A percentile compares a stretch with the other conserved stretches of the same genome.
Evolutionary conservation across 2,888 invertebrate genomes (phyloP).

Genomic region (Drosophila cyrtoloma): DNA sequence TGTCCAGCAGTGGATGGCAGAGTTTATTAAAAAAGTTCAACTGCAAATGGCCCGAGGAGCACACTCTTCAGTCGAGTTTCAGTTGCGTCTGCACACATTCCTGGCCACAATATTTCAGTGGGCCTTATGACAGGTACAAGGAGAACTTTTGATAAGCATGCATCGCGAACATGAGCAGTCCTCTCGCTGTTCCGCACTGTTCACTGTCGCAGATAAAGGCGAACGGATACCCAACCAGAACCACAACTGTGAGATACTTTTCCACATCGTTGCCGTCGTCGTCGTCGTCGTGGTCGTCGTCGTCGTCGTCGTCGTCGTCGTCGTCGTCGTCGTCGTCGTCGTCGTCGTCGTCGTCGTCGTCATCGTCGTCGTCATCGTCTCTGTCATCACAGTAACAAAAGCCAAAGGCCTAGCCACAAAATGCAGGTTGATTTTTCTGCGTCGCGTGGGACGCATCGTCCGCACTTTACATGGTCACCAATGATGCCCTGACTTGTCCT

Average conservation of each 20-base stretch:
- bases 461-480: conserved; percentile 70
- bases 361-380: conserved; percentile 9
- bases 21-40: conserved; percentile 53
- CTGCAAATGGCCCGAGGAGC: conserved; percentile 44
- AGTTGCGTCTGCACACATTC: conserved; percentile 38
- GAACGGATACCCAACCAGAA: conserved; percentile 1
- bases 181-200: conserved; percentile 15
- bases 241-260: conserved; percentile 63
- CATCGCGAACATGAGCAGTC: conserved; percentile 51
- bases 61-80: conserved; percentile 14
- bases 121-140: conserved; percentile 77
- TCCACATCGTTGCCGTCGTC: conserved; percentile 19
- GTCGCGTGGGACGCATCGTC: conserved; percentile 68
- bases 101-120: conserved; percentile 73
- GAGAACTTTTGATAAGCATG: conserved; percentile 71
- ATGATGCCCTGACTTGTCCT: conserved; percentile 14
- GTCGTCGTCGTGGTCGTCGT: background rate
- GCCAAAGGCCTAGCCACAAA: conserved; percentile 28
- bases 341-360: conserved; percentile 5
- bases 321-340: conserved; percentile 8
- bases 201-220: conserved; percentile 64
- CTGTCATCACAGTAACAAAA: conserved; percentile 54
- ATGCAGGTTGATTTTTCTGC: conserved; percentile 64
- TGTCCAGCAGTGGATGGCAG: conserved; percentile 29
- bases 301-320: conserved; percentile 5